Evolutionary conservation across 2,113 vertebrate genomes (phyloP).

Genomic region (Hemicordylus capensis): DNA sequence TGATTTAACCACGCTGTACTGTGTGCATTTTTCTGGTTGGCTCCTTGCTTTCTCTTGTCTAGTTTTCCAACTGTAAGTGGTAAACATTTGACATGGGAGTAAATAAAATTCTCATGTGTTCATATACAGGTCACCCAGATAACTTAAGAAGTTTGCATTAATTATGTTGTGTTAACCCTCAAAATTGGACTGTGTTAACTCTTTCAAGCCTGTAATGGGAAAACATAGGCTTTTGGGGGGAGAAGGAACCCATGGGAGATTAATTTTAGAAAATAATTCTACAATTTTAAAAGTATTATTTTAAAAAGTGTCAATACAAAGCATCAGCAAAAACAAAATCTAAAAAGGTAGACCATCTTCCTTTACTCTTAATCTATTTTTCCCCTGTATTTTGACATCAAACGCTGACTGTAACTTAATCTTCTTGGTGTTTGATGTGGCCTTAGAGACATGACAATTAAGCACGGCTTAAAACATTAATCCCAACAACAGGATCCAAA

Average conservation of each 20-base stretch:
- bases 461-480: constrained; percentile 72
- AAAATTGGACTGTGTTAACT: constrained; percentile 62
- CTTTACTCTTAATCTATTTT: constrained; percentile 67
- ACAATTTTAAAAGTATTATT: constrained; percentile 28
- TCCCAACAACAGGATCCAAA: constrained; percentile 64
- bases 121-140: constrained; percentile 72
- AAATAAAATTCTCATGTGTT: constrained; percentile 73
- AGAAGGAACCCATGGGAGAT: not conserved
- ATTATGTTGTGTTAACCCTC: constrained; percentile 65
- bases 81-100: constrained; percentile 67
- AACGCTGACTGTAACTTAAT: constrained; percentile 73
- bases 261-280: constrained; percentile 31
- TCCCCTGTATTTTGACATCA: constrained; percentile 72
- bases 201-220: constrained; percentile 17
- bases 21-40: constrained; percentile 38
- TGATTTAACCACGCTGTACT: constrained; percentile 49
- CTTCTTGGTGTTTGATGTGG: constrained; percentile 73
- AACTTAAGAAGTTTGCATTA: constrained; percentile 67
- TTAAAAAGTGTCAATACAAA: constrained; percentile 28
- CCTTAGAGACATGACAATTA: constrained; percentile 73
- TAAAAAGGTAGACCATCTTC: constrained; percentile 55
- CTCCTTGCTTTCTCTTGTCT: constrained; percentile 58
- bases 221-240: constrained; percentile 20
- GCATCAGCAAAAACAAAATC: constrained; percentile 23
- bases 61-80: constrained; percentile 64